Evolutionary conservation across 2,888 invertebrate species (phyloP), one percentile per base, ranked within the genome.

Genomic region (Eupithecia centaureata): DNA sequence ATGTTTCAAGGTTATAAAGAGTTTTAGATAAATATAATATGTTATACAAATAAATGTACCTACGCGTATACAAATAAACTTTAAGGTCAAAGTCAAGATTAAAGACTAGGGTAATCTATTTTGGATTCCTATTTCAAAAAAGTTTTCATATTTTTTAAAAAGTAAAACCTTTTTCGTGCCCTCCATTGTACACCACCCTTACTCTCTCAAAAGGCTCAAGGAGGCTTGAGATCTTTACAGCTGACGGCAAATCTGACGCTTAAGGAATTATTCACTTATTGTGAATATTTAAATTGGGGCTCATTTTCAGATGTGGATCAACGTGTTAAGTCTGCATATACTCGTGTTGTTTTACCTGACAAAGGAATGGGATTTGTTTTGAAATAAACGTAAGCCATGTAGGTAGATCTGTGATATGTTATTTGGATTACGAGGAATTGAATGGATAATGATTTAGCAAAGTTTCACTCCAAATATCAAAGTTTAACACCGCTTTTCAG

Each of bases 121-220:
- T 38, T 38, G 38, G 7, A 7, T 38, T 38, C n/a, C n/a, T 15
- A 12, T 12, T 38, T 38, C 35, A 38, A 38, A n/a, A n/a, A n/a
- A n/a, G n/a, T n/a, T n/a, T n/a, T n/a, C n/a, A n/a, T n/a, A n/a
- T n/a, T n/a, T n/a, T n/a, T n/a, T n/a, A n/a, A n/a, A n/a, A n/a
- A n/a, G n/a, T 8, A 42, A 22, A 42, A 42, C 42, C 5, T n/a
- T 27, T 27, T 28, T 2, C n/a, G n/a, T n/a, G n/a, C 18, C 13
- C 32, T 33, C 32, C 57, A 57, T 30, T 33, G 32, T 33, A 18
- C 32, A 30, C 18, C 12, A 13, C 32, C 57, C 32, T 30, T 18
- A 33, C 32, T 57, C 32, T 28, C 32, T 27, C 91, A 92, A 92
- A 89, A 89, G 91, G 87, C 87, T 89, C 85, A 87, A 89, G 85